These are phyloP conservation scores for Myrmecophaga tridactyla DNA, from an alignment of 2,113 vertebrate species.

Conservation along the genomic window DNA sequence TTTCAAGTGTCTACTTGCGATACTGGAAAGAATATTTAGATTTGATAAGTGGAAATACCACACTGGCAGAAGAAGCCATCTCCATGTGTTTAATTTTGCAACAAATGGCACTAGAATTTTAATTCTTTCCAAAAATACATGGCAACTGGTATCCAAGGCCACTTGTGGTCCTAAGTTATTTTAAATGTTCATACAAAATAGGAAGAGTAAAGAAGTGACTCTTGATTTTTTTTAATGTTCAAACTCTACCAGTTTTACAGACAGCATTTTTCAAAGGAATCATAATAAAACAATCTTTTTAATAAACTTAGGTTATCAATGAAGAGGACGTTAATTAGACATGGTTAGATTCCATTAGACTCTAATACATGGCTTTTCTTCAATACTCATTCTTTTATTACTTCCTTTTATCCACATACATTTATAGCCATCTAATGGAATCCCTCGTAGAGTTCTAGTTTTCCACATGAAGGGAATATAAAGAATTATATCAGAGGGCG, in stretches of 20 bases:
- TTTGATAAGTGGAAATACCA: neutral
- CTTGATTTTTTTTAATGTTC: neutral
- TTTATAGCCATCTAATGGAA: neutral
- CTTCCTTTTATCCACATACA: neutral
- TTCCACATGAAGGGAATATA: neutral
- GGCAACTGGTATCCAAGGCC: conserved; percentile 5
- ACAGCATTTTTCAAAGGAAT: neutral
- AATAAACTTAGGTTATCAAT: neutral
- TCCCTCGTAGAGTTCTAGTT: neutral
- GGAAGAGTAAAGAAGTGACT: neutral
- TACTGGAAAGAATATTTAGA: neutral
- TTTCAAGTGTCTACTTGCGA: neutral
- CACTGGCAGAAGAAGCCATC: neutral
- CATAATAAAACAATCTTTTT: neutral
- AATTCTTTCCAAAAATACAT: conserved; percentile 39
- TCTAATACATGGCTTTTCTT: neutral
- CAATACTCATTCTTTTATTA: neutral
- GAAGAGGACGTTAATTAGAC: neutral
- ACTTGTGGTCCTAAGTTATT: neutral
- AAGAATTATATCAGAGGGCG: neutral
- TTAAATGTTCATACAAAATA: conserved; percentile 12
- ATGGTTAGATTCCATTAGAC: neutral
- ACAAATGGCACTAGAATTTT: neutral
- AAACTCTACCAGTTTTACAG: neutral
- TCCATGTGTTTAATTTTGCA: neutral